Conservation (phyloP, 1,140 invertebrate species). For the Latrodectus geometricus region DNA sequence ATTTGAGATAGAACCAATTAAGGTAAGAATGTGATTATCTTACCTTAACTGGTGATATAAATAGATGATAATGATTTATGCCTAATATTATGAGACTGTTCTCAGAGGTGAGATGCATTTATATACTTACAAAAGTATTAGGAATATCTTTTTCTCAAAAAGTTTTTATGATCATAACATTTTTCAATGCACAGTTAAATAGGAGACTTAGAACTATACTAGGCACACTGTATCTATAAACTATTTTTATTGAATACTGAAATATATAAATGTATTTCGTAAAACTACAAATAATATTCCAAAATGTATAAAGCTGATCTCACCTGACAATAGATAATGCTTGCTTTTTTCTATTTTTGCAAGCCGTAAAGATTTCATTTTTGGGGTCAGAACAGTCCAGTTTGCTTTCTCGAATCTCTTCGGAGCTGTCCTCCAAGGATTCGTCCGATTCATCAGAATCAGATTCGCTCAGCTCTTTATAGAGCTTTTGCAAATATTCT, state of each 20-base stretch:
- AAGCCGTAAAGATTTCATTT: neutral
- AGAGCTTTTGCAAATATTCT: slow-evolving; percentile 3
- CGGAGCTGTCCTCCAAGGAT: neutral
- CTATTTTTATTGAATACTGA: neutral
- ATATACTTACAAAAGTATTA: too few relatives aligned
- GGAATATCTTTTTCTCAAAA: too few relatives aligned
- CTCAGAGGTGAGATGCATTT: too few relatives aligned
- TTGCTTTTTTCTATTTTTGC: neutral
- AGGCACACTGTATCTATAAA: neutral
- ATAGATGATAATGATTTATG: too few relatives aligned
- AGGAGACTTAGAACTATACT: neutral
- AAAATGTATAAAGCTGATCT: neutral
- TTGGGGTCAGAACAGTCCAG: neutral
- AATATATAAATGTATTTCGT: too few relatives aligned
- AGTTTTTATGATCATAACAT: too few relatives aligned
- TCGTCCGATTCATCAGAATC: neutral
- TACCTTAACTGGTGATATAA: too few relatives aligned
- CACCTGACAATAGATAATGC: neutral
- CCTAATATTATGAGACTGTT: too few relatives aligned
- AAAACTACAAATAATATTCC: too few relatives aligned
- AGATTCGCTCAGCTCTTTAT: neutral
- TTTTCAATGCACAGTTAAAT: neutral
- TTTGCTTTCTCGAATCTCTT: neutral
- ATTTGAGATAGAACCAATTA: too few relatives aligned
- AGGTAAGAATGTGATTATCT: too few relatives aligned